These are phyloP conservation scores for Herminia tarsipennalis DNA, from an alignment of 2,888 invertebrate species.

Conservation along the genomic window DNA sequence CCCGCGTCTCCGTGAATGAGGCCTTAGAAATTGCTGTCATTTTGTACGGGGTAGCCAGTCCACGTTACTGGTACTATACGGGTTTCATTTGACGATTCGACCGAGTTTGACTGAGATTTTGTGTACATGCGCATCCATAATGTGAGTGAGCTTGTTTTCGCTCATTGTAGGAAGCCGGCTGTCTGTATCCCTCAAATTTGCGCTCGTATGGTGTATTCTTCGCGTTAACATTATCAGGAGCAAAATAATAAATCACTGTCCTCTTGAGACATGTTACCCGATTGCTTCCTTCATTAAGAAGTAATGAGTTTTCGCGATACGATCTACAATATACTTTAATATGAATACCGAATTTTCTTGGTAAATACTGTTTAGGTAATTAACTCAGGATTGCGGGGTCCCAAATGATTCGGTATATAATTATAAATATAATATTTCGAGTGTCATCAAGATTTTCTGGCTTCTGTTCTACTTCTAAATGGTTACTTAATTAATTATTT, in stretches of 20 bases:
- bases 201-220: background rate
- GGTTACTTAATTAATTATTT: no score
- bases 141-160: no score
- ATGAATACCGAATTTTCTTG: slow-evolving; percentile 10
- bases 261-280: slow-evolving; percentile 17
- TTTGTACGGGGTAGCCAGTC: no score
- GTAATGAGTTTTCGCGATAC: slow-evolving; percentile 26
- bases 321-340: slow-evolving; percentile 14
- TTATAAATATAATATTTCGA: slow-evolving; percentile 15
- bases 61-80: no score
- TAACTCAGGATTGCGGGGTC: slow-evolving; percentile 8
- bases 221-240: background rate
- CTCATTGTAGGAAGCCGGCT: no score
- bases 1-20: no score
- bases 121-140: no score
- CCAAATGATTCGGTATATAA: slow-evolving; percentile 15
- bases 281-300: slow-evolving; percentile 29
- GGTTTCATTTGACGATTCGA: no score
- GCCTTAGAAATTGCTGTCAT: no score
- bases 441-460: background rate
- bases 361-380: slow-evolving; percentile 16
- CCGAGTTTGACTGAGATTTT: no score
- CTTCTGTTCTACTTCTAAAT: no score
- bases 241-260: slow-evolving; percentile 30
- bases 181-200: no score